These are phyloP conservation scores for Achlya flavicornis DNA, from an alignment of 2,888 invertebrate species.

Conservation along the genomic window DNA sequence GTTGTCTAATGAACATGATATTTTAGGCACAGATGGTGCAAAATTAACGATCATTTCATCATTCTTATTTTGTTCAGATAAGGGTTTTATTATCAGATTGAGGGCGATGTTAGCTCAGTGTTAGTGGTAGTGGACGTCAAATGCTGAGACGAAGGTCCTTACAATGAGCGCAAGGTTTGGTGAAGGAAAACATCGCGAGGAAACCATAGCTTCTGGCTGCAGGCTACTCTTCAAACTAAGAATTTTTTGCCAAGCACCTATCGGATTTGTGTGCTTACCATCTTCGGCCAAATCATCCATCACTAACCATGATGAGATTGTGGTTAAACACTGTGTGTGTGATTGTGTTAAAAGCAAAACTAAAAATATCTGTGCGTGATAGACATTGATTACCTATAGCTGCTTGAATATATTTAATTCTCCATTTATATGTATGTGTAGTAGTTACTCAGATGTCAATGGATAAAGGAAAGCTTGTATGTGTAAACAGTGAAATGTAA, in stretches of 20 bases:
- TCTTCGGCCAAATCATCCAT: no score
- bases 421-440: not conserved
- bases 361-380: not conserved
- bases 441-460: not conserved
- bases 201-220: no score
- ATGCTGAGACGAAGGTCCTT: no score
- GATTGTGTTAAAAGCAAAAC: not conserved
- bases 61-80: slow-evolving; percentile 13
- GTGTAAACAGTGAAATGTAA: slow-evolving; percentile 24
- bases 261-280: no score
- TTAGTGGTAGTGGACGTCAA: no score
- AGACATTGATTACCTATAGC: not conserved
- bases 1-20: not conserved
- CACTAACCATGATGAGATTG: no score
- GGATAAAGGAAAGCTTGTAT: slow-evolving; percentile 11
- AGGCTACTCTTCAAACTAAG: no score
- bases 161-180: no score
- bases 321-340: not conserved
- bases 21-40: not conserved
- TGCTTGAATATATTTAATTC: not conserved
- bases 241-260: no score
- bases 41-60: slow-evolving; percentile 7
- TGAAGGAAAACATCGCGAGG: no score
- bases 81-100: not conserved
- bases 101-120: no score